Percentiles rank a stretch among this genome's conserved stretches.
phyloP scores from a whole-genome alignment of 2,888 invertebrate species.

The Tetragonisca angustula region DNA sequence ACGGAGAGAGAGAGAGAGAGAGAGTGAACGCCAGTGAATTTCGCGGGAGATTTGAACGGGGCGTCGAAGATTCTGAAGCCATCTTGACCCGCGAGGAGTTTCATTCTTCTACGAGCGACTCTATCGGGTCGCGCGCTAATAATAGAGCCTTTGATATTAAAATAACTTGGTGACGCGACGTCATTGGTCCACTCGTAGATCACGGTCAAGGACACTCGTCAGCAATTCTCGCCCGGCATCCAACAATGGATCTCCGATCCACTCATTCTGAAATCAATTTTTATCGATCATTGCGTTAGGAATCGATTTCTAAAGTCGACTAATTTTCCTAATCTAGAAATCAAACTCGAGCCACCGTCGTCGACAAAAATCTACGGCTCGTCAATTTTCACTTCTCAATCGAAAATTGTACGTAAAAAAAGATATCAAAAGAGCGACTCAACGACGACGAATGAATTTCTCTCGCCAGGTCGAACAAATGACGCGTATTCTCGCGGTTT shows the following conservation, averaged over 20 bases:
- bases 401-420: background rate
- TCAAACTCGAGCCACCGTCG: background rate
- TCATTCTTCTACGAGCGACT: conserved; percentile 52
- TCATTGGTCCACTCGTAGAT: conserved; percentile 57
- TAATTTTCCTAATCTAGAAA: background rate
- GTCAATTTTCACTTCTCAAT: too few species aligned
- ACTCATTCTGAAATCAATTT: too few species aligned
- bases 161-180: conserved; percentile 60
- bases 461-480: background rate
- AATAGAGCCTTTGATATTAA: conserved; percentile 70
- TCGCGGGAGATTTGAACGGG: conserved; percentile 15
- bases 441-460: background rate
- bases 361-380: background rate
- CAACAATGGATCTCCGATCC: background rate
- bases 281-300: too few species aligned
- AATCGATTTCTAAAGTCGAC: too few species aligned
- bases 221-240: conserved; percentile 12
- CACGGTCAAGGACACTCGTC: conserved; percentile 62
- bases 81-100: conserved; percentile 44
- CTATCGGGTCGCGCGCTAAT: conserved; percentile 60
- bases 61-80: background rate
- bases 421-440: background rate
- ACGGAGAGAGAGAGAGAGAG: background rate
- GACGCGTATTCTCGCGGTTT: conserved; percentile 12
- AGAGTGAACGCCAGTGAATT: background rate